phyloP scores from a whole-genome alignment of 2,797 vertebrate genomes.

The Dendrocincla fuliginosa region DNA sequence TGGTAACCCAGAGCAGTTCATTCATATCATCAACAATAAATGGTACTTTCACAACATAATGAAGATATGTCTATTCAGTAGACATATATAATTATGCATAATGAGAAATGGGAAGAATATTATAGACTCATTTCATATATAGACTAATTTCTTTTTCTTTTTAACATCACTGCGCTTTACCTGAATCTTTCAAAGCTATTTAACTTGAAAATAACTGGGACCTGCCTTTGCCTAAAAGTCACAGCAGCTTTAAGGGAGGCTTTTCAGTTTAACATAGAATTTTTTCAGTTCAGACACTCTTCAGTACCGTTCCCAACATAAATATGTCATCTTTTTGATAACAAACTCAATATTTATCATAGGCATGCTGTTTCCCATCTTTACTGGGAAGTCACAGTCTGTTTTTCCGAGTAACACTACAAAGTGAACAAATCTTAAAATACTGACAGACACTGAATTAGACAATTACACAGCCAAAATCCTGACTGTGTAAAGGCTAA shows the following conservation, averaged over 20 bases:
- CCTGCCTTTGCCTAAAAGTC: background rate
- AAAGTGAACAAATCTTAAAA: background rate
- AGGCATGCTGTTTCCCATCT: background rate
- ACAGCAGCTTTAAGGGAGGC: fast-evolving
- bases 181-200: background rate
- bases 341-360: background rate
- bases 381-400: background rate
- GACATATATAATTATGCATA: background rate
- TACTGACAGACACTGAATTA: background rate
- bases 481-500: background rate
- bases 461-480: background rate
- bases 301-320: background rate
- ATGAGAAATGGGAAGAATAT: background rate
- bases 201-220: background rate
- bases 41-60: background rate
- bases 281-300: background rate
- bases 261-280: background rate
- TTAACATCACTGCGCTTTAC: background rate
- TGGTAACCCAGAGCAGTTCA: background rate
- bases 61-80: background rate
- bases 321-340: background rate
- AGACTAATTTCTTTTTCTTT: background rate
- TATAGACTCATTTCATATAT: background rate
- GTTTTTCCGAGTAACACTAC: background rate
- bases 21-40: background rate